Evolutionary conservation across 35 echinoderm and acorn worm genomes (phyloP), one percentile per base, ranked within the genome.

Genomic region (Heliocidaris tuberculata): DNA sequence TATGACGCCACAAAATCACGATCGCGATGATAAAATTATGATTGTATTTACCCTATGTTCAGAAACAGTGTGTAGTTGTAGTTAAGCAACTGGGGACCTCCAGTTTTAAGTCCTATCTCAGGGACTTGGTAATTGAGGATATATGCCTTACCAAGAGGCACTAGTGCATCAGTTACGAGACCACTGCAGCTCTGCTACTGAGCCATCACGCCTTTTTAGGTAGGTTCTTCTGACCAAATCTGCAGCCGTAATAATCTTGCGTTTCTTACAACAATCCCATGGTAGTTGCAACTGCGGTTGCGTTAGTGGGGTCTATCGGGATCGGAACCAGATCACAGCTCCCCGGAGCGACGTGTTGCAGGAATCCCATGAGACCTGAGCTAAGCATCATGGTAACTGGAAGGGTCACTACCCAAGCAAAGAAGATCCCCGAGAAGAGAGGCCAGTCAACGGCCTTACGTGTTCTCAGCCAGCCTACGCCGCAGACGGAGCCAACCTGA

Each of bases 401-500:
- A 15, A 97, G 48, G 16, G 97, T 97, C 16, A 97, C 50, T 9
- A 96, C 54, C 97, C 97, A 97, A 24, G 97, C 95, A 2, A 85
- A 86, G 48, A 96, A 95, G 50, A 97, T 96, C 24, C 94, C 94
- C 13, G 65, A 95, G 59, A 97, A 97, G 6, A 97, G 94, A 21
- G 85, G 94, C 97, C 97, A 97, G 48, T 96, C 95, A 48, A 97
- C 95, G 6, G 86, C 90, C 15, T 85, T 59, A 16, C 95, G 21
- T 13, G 88, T 94, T 4, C 97, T 59, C 48, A 97, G 59, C 56
- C 95, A 96, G 85, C 97, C 97, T 8, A 96, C 92, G 6, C 92
- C 94, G 31, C 95, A 96, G 10, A 97, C 95, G 9, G 97, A 96
- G 24, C 97, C 97, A 8, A 96, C 95, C 88, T 96, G 94, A 85